Conservation (phyloP, 2,113 vertebrate species). For the Xenotilapia flavipinnis region DNA sequence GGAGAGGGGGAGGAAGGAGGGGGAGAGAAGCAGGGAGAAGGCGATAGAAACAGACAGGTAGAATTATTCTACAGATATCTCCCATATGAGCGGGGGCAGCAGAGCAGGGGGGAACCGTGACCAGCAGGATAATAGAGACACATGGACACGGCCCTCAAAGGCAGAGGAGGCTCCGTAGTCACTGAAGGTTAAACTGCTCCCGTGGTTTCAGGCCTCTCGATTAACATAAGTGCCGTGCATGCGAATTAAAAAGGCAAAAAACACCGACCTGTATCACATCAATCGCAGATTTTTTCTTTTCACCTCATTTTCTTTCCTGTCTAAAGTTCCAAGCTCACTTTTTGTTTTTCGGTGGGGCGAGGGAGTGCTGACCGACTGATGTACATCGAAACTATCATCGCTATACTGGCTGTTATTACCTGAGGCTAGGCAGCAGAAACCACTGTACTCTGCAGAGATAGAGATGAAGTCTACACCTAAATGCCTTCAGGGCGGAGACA, state of each 20-base stretch:
- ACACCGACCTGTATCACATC: neutral
- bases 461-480: constrained; percentile 33
- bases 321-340: neutral
- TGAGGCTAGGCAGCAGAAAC: constrained; percentile 27
- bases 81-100: constrained; percentile 38
- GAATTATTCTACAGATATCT: constrained; percentile 56
- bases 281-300: neutral
- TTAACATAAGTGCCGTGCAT: constrained; percentile 15
- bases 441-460: neutral
- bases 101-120: constrained; percentile 31
- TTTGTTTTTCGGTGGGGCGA: neutral
- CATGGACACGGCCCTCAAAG: constrained; percentile 43
- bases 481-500: constrained; percentile 36
- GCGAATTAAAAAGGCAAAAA: constrained; percentile 7
- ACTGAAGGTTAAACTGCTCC: constrained; percentile 38
- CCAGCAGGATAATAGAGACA: constrained; percentile 55
- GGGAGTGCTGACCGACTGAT: neutral
- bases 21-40: constrained; percentile 4
- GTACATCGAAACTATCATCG: neutral
- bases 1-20: neutral
- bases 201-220: neutral
- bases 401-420: constrained; percentile 10
- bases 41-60: constrained; percentile 58
- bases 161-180: constrained; percentile 8
- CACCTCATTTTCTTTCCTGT: neutral